Evolutionary conservation across 2,113 vertebrate species (phyloP).

Genomic region (Cyanocitta stelleri): DNA sequence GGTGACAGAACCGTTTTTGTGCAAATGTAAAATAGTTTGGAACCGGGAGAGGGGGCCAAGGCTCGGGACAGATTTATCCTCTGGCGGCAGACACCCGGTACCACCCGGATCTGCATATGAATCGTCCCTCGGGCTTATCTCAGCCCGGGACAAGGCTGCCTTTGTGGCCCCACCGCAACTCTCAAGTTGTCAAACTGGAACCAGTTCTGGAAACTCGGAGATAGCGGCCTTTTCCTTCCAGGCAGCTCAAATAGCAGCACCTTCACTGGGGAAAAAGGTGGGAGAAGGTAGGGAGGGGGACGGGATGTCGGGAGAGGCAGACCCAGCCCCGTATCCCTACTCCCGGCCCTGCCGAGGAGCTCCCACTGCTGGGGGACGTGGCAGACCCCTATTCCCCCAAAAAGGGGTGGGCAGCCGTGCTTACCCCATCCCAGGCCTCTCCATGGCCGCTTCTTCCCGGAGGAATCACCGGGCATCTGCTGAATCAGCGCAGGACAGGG

Average conservation of each 20-base stretch:
- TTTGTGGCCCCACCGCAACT: constrained; percentile 1
- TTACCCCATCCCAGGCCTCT: accelerated
- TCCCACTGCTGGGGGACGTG: accelerated
- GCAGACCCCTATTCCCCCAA: neutral
- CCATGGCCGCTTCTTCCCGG: neutral
- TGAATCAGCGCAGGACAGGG: neutral
- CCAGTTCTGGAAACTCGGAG: neutral
- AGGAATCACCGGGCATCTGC: neutral
- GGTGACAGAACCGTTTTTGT: constrained; percentile 32
- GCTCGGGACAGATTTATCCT: neutral
- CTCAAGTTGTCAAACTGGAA: neutral
- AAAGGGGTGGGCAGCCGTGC: accelerated
- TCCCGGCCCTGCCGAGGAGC: neutral
- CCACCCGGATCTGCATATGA: constrained; percentile 51
- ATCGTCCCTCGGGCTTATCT: neutral
- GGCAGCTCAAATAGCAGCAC: neutral
- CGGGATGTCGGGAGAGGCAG: neutral
- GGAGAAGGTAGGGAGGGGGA: neutral
- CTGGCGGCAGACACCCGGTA: neutral
- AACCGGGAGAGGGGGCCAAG: neutral
- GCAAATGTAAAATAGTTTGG: constrained; percentile 44
- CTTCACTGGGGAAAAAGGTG: neutral
- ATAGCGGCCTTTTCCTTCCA: neutral
- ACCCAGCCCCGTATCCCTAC: neutral
- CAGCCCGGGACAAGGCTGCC: constrained; percentile 24